Base-by-base conservation (phyloP, 2,888 invertebrate genomes). In the Noctua janthe region DNA sequence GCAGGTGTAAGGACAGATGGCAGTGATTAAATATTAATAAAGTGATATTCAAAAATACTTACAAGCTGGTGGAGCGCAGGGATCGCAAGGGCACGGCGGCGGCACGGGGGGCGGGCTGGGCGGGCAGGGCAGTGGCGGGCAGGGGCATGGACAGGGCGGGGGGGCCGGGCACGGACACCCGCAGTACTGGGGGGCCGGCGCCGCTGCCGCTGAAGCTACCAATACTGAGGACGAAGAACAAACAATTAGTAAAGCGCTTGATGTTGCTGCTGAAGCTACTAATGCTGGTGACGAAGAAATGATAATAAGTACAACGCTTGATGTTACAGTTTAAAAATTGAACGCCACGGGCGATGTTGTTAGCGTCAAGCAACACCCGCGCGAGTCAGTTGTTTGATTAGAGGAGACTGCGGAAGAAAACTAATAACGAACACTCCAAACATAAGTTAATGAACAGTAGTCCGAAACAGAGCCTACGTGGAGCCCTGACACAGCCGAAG, bases 161-260 rank as follows among this genome's bases (percentile, higher is more conserved):
- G 83, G 81, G 74, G 77, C 84, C 7, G 89, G 90, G 49, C 66
- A 71, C 29, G n/a, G 77, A 6, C 77, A 89, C 39, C 85, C 87
- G 81, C 85, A 85, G 78, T 83, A 91, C 88, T 94, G 93, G 59
- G 95, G 94, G 71, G 94, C 86, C 35, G 95, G 95, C 39, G 94
- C 93, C 74, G 94, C 94, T 49, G 90, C 84, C 47, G 93, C 91
- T 71, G 94, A 92, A 83, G 94, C 94, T 92, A 95, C 85, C 70
- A 96, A 90, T 81, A 93, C 96, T 96, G 92, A 0, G 82, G 67
- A 35, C 47, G 2, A 43, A 64, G 6, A 59, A 35, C 62, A 43
- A 10, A 76, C n/a, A 20, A 2, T 64, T 29, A 8, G 20, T 20
- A 66, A 39, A 66, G 66, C 39, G 17, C 17, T 35, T 64, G 62